These are phyloP conservation scores for Camponotus pennsylvanicus DNA, from an alignment of 1,140 invertebrate genomes.

Conservation along the genomic window DNA sequence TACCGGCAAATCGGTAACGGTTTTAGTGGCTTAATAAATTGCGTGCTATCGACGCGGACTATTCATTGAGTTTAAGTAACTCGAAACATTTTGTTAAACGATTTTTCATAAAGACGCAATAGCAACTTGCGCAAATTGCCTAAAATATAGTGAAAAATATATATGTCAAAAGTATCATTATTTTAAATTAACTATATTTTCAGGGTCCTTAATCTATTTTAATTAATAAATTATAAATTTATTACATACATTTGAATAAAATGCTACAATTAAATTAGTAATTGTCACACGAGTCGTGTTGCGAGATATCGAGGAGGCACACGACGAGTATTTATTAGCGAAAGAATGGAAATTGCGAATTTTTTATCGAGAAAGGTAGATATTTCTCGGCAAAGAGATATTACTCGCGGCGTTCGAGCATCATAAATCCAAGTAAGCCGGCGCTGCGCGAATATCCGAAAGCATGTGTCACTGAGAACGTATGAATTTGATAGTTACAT, in stretches of 20 bases:
- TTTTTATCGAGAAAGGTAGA: not conserved
- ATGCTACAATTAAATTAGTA: conserved; percentile 2
- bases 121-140: not conserved
- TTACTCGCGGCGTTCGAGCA: not conserved
- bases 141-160: not conserved
- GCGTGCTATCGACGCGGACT: not conserved
- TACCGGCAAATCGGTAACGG: conserved; percentile 31
- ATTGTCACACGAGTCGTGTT: not conserved
- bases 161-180: no score
- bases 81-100: not conserved
- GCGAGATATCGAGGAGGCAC: not conserved
- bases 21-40: conserved; percentile 49
- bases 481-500: conserved; percentile 52
- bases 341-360: not conserved
- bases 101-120: not conserved
- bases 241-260: conserved; percentile 4
- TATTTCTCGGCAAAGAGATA: conserved; percentile 5
- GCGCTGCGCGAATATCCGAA: conserved; percentile 7
- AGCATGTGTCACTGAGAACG: conserved; percentile 2
- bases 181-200: not conserved
- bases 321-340: not conserved
- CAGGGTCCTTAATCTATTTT: not conserved
- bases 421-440: conserved; percentile 8
- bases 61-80: conserved; percentile 15
- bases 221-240: conserved; percentile 24